These are phyloP conservation scores for Nymphalis io DNA, from an alignment of 1,140 invertebrate genomes.

Conservation along the genomic window DNA sequence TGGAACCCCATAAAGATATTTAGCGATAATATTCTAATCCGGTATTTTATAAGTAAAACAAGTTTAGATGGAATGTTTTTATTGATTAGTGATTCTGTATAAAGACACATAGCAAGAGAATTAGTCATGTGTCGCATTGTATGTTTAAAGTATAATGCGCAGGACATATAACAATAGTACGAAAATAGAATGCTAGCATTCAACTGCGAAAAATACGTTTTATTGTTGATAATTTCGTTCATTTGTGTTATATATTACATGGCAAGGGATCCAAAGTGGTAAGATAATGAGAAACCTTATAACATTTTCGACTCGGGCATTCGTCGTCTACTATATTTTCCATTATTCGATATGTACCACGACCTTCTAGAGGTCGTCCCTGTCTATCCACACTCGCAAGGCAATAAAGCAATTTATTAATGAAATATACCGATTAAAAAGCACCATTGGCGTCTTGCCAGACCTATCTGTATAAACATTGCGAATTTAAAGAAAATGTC, in stretches of 20 bases:
- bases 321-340: constrained; percentile 9
- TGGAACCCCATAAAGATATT: neutral
- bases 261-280: neutral
- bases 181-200: constrained; percentile 1
- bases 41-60: constrained; percentile 12
- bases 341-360: constrained; percentile 34
- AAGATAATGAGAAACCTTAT: neutral
- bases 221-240: no score
- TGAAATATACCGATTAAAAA: constrained; percentile 77
- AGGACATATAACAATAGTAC: constrained; percentile 2
- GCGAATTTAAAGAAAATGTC: constrained; percentile 72
- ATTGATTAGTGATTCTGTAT: constrained; percentile 18
- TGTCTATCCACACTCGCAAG: constrained; percentile 64
- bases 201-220: neutral
- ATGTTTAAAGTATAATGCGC: constrained; percentile 12
- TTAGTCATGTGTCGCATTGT: constrained; percentile 21
- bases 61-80: constrained; percentile 31
- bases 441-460: constrained; percentile 70
- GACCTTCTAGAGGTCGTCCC: constrained; percentile 71
- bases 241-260: no score
- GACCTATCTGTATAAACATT: constrained; percentile 72
- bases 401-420: constrained; percentile 72
- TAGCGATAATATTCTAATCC: constrained; percentile 7
- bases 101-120: constrained; percentile 8
- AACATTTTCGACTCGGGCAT: neutral